A percentile compares a stretch with the other conserved stretches of the same genome.
These are phyloP conservation scores for Campoletis sonorensis DNA, from an alignment of 1,140 invertebrate genomes.

Conservation along the genomic window DNA sequence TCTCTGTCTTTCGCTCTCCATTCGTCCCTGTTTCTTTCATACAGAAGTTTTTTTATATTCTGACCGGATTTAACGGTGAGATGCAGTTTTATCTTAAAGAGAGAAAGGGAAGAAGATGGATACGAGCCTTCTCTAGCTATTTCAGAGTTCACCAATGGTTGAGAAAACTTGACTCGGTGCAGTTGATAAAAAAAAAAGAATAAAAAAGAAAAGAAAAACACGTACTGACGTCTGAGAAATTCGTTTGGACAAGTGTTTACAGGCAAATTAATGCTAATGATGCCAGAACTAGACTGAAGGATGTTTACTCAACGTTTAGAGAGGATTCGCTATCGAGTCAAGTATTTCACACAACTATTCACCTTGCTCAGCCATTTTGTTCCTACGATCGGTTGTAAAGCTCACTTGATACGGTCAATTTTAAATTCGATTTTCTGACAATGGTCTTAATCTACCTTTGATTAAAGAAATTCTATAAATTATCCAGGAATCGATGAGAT, in stretches of 20 bases:
- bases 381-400: too few relatives aligned
- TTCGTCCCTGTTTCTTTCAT: constrained; percentile 28
- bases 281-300: background rate
- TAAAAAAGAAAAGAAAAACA: too few relatives aligned
- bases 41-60: background rate
- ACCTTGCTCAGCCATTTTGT: too few relatives aligned
- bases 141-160: background rate
- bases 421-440: too few relatives aligned
- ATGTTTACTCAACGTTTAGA: background rate
- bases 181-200: too few relatives aligned
- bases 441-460: too few relatives aligned
- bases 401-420: too few relatives aligned
- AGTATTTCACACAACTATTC: too few relatives aligned
- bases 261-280: background rate
- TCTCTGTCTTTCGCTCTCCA: constrained; percentile 21
- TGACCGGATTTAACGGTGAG: background rate
- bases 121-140: background rate
- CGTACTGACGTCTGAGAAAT: background rate
- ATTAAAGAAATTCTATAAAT: too few relatives aligned
- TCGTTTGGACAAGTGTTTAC: background rate
- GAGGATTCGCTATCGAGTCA: background rate
- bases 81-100: background rate
- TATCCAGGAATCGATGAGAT: too few relatives aligned
- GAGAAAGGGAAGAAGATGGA: background rate
- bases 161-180: background rate